These are phyloP conservation scores for Fukomys damarensis DNA, from an alignment of 2,113 vertebrate genomes.

Conservation along the genomic window DNA sequence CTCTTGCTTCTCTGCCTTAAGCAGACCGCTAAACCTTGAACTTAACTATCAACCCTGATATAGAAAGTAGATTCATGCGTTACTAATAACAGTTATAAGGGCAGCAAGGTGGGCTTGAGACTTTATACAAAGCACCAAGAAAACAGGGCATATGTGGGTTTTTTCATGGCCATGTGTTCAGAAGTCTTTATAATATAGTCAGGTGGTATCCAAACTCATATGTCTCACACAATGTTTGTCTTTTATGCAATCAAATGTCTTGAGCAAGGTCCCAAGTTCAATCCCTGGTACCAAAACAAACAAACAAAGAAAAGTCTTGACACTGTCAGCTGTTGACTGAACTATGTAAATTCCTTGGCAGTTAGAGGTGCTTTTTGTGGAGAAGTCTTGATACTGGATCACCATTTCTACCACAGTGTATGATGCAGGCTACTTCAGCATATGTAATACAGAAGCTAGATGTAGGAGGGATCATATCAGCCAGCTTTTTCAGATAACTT, in stretches of 20 bases:
- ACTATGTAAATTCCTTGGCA: constrained; percentile 15
- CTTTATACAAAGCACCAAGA: background rate
- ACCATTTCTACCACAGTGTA: background rate
- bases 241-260: background rate
- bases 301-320: background rate
- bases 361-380: background rate
- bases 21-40: background rate
- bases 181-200: constrained; percentile 44
- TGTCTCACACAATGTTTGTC: background rate
- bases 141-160: background rate
- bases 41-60: background rate
- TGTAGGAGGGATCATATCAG: background rate
- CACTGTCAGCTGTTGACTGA: background rate
- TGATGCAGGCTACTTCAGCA: background rate
- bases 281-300: too few species aligned
- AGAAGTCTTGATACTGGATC: background rate
- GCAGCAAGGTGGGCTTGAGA: background rate
- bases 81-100: background rate
- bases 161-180: background rate
- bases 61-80: background rate
- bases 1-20: background rate
- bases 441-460: background rate
- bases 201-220: background rate
- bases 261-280: too few species aligned
- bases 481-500: background rate